These are phyloP conservation scores for Anisognathus igniventris DNA, from an alignment of 2,797 vertebrate genomes.

Conservation along the genomic window DNA sequence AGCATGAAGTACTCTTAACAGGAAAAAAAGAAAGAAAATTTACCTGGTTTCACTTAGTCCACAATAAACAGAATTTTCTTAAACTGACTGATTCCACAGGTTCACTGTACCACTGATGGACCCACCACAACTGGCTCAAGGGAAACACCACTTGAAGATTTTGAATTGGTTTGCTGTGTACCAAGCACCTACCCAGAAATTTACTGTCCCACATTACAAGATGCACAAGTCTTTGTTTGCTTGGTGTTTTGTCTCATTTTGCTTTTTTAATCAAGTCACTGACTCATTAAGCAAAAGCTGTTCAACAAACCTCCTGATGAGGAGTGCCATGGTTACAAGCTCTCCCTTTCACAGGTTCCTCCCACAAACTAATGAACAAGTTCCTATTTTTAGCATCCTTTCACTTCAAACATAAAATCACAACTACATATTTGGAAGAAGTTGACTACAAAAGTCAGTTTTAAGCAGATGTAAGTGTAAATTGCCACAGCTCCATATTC, in stretches of 20 bases:
- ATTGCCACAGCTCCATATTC: background rate
- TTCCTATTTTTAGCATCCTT: background rate
- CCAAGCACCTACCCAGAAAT: background rate
- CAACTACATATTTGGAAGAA: background rate
- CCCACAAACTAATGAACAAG: background rate
- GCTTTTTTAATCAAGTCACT: background rate
- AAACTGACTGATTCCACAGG: background rate
- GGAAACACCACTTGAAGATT: background rate
- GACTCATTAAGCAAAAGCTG: background rate
- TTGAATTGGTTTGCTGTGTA: background rate
- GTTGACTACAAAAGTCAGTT: background rate
- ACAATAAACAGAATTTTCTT: background rate
- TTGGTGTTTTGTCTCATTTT: background rate
- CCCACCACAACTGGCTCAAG: background rate
- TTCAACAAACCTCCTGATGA: background rate
- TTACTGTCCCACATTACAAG: background rate
- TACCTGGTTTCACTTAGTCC: background rate
- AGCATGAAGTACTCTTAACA: slow-evolving; percentile 85
- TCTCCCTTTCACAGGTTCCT: background rate
- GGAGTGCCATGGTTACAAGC: background rate
- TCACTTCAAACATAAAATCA: background rate
- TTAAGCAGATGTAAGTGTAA: background rate
- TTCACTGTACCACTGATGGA: background rate
- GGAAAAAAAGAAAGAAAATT: background rate
- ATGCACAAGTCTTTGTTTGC: background rate